These are phyloP conservation scores for human (Homo sapiens) DNA, from an alignment of 2,113 vertebrate species.

Conservation along the genomic window DNA sequence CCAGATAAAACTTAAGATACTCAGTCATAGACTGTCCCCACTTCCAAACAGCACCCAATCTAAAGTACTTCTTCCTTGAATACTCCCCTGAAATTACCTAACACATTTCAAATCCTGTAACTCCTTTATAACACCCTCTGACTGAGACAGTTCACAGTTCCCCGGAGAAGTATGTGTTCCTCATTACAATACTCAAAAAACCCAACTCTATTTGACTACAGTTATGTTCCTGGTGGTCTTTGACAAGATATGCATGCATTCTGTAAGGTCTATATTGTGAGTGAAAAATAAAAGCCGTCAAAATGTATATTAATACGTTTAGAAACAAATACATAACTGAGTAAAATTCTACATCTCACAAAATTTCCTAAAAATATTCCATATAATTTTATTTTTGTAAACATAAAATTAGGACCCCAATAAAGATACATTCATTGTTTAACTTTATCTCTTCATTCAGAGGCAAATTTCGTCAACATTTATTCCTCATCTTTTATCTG, in stretches of 20 bases:
- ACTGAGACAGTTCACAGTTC: neutral
- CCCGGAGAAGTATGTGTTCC: accelerated
- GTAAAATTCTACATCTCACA: neutral
- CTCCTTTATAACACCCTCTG: neutral
- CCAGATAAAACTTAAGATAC: neutral
- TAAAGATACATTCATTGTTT: slow-evolving; percentile 33
- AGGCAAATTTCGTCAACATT: slow-evolving; percentile 49
- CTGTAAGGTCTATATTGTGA: neutral
- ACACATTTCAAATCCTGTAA: neutral
- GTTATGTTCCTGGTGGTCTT: neutral
- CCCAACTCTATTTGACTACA: neutral
- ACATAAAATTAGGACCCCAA: neutral
- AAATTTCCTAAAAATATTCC: slow-evolving; percentile 20
- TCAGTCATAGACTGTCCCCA: neutral
- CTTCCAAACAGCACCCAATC: neutral
- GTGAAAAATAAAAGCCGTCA: neutral
- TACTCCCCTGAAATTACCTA: neutral
- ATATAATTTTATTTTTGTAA: neutral
- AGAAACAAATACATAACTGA: neutral
- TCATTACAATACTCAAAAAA: neutral
- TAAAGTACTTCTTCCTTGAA: neutral
- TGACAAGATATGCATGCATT: neutral
- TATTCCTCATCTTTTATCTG: slow-evolving; percentile 50
- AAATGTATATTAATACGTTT: neutral
- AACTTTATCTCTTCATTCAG: slow-evolving; percentile 41